These are phyloP conservation scores for Mus minutoides DNA, from an alignment of 2,797 vertebrate genomes.

Conservation along the genomic window DNA sequence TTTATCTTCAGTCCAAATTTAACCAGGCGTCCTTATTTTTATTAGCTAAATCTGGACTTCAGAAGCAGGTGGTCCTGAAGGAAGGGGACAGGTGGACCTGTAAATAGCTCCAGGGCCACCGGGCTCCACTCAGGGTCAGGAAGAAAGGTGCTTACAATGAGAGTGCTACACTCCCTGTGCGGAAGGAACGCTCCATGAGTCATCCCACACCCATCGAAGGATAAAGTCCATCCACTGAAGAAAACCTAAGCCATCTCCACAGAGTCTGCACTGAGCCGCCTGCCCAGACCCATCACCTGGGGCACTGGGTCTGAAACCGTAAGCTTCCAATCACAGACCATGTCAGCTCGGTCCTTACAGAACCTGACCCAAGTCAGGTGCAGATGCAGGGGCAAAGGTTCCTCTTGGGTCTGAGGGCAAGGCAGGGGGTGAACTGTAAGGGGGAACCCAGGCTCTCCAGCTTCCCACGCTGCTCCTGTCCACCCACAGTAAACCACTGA, in stretches of 20 bases:
- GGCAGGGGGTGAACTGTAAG: background rate
- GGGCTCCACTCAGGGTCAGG: background rate
- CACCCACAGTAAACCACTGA: background rate
- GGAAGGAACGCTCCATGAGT: background rate
- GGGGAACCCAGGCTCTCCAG: background rate
- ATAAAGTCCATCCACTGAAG: background rate
- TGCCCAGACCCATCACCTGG: background rate
- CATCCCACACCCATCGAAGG: background rate
- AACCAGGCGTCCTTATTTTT: constrained; percentile 32
- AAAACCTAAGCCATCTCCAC: background rate
- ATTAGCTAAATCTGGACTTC: constrained; percentile 43
- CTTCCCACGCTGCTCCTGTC: background rate
- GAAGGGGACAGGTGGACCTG: constrained; percentile 56
- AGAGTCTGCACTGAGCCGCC: background rate
- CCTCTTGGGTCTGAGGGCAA: background rate
- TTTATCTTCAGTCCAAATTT: constrained; percentile 51
- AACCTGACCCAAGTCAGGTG: background rate
- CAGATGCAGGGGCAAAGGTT: background rate
- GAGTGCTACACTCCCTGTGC: background rate
- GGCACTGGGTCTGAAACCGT: background rate
- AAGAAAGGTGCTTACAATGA: background rate
- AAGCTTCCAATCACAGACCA: background rate
- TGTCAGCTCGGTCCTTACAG: background rate
- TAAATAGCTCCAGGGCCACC: constrained; percentile 38
- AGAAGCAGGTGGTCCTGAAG: constrained; percentile 70